phyloP scores from a whole-genome alignment of 2,888 invertebrate species.

The Pristionchus entomophagus region DNA sequence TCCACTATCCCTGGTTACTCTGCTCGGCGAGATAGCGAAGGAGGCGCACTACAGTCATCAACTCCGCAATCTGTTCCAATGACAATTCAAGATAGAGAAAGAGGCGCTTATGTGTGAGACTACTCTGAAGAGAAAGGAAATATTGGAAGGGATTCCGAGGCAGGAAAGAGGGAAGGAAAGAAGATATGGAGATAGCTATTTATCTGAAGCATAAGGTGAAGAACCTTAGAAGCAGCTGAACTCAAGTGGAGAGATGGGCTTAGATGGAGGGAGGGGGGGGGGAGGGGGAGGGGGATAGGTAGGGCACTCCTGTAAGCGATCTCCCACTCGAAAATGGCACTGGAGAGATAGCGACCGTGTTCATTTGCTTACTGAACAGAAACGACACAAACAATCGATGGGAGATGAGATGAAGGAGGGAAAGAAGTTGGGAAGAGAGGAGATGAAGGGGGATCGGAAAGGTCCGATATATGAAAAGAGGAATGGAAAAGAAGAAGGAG shows the following conservation, averaged over 20 bases:
- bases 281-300: neutral
- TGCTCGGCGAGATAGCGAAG: too few species aligned
- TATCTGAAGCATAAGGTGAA: neutral
- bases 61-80: too few species aligned
- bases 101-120: too few species aligned
- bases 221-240: neutral
- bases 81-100: too few species aligned
- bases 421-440: neutral
- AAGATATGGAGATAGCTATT: neutral
- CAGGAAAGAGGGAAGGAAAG: neutral
- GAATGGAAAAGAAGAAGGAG: neutral
- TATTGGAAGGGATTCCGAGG: too few species aligned
- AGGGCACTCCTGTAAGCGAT: constrained; percentile 34
- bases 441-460: neutral
- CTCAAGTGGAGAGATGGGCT: neutral
- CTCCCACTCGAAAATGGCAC: neutral
- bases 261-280: neutral
- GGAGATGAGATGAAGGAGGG: neutral
- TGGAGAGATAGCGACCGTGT: constrained; percentile 14
- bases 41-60: too few species aligned
- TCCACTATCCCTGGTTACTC: too few species aligned
- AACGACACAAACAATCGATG: neutral
- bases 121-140: too few species aligned
- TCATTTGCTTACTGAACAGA: neutral
- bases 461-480: neutral